These are phyloP conservation scores for Chloroceryle inda DNA, from an alignment of 2,797 vertebrate species.

Conservation along the genomic window DNA sequence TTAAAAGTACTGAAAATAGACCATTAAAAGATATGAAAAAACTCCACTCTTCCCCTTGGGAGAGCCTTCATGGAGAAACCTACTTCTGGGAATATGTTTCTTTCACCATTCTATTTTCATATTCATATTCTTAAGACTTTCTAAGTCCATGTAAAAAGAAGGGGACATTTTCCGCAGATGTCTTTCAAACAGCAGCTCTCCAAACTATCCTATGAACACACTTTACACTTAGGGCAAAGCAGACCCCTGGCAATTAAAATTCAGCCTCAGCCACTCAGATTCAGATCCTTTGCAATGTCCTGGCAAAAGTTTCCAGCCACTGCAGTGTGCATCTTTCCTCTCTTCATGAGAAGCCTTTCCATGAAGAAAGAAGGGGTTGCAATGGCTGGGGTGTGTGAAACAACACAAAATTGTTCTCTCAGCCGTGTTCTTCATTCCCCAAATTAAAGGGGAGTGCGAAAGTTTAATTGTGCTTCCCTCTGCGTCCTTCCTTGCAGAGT, in stretches of 20 bases:
- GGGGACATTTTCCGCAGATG: background rate
- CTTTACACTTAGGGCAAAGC: background rate
- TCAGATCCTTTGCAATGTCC: background rate
- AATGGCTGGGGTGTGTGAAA: slow-evolving; percentile 11
- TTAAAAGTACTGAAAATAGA: background rate
- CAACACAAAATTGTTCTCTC: background rate
- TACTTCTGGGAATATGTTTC: background rate
- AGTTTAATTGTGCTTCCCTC: slow-evolving; percentile 68
- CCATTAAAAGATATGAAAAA: background rate
- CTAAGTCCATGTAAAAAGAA: background rate
- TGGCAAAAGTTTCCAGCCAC: background rate
- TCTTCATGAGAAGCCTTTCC: background rate
- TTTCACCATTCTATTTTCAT: background rate
- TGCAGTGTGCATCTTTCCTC: background rate
- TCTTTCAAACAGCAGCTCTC: background rate
- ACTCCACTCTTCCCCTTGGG: background rate
- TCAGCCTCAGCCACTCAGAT: background rate
- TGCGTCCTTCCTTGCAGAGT: background rate
- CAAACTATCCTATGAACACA: background rate
- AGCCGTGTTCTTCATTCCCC: background rate
- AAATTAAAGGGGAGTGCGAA: slow-evolving; percentile 61
- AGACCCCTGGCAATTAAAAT: background rate
- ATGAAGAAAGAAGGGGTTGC: background rate
- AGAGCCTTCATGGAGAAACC: background rate
- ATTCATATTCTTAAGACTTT: background rate